These are phyloP conservation scores for Chlamydotis undulata DNA, from an alignment of 2,113 vertebrate species.

Conservation along the genomic window DNA sequence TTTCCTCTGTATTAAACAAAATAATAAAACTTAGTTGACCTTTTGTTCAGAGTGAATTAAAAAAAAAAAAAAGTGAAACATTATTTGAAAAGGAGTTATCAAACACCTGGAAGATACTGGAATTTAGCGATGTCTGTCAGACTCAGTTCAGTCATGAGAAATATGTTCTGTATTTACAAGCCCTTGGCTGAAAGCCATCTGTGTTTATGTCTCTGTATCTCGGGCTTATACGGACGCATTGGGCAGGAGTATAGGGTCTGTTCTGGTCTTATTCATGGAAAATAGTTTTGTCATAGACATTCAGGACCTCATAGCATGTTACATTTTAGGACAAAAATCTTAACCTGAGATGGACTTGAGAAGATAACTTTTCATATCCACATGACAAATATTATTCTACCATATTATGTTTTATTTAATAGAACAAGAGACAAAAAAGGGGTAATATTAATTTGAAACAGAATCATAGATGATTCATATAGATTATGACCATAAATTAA, in stretches of 20 bases:
- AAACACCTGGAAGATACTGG: neutral
- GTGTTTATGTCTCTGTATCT: neutral
- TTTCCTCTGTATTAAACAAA: neutral
- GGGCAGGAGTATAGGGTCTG: neutral
- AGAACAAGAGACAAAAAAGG: neutral
- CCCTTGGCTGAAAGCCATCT: neutral
- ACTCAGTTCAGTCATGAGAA: neutral
- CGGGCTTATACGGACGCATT: neutral
- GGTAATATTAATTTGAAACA: neutral
- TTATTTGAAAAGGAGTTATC: neutral
- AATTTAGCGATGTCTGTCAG: neutral
- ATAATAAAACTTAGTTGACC: neutral
- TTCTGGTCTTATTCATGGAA: neutral
- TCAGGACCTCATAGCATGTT: neutral
- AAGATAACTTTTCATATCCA: neutral
- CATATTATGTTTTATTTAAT: neutral
- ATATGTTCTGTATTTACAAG: neutral
- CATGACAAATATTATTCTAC: neutral
- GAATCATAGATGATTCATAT: accelerated
- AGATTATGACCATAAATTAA: neutral
- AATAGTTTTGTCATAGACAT: neutral
- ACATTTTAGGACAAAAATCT: neutral
- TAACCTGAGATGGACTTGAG: neutral
- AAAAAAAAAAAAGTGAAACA: no score
- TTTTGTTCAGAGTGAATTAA: neutral